phyloP scores from a whole-genome alignment of 2,113 vertebrate genomes.

The Calypte anna region DNA sequence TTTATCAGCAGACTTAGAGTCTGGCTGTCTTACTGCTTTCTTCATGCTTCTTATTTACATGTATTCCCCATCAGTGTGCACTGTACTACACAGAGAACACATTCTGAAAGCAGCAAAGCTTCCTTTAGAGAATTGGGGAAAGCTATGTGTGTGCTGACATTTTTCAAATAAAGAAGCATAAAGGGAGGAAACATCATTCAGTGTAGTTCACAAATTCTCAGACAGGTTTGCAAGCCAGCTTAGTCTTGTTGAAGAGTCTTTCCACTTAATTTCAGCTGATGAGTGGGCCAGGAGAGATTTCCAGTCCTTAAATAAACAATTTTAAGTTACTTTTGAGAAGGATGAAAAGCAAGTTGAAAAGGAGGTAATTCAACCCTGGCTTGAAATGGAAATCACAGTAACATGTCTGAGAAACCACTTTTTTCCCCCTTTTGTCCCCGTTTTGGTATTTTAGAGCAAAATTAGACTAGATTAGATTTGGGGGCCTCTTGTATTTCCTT shows the following conservation, averaged over 20 bases:
- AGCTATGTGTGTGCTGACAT: not conserved
- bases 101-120: not conserved
- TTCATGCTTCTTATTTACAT: not conserved
- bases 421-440: not conserved
- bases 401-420: conserved; percentile 40
- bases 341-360: conserved; percentile 37
- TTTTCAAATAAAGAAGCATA: not conserved
- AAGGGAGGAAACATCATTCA: conserved; percentile 32
- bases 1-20: not conserved
- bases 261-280: conserved; percentile 56
- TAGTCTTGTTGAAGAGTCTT: conserved; percentile 57
- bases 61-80: not conserved
- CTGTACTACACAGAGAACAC: not conserved
- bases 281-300: conserved; percentile 45
- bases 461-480: conserved; percentile 34
- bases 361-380: conserved; percentile 32
- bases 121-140: not conserved
- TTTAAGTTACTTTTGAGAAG: conserved; percentile 9
- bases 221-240: conserved; percentile 52
- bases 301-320: conserved; percentile 49
- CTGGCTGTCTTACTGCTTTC: not conserved
- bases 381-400: conserved; percentile 35
- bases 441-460: conserved; percentile 49
- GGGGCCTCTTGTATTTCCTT: conserved; percentile 52
- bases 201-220: conserved; percentile 50